Percentiles rank a stretch among this genome's conserved stretches.
Conservation (phyloP, 2,113 vertebrate genomes). For the Loxodonta africana region DNA sequence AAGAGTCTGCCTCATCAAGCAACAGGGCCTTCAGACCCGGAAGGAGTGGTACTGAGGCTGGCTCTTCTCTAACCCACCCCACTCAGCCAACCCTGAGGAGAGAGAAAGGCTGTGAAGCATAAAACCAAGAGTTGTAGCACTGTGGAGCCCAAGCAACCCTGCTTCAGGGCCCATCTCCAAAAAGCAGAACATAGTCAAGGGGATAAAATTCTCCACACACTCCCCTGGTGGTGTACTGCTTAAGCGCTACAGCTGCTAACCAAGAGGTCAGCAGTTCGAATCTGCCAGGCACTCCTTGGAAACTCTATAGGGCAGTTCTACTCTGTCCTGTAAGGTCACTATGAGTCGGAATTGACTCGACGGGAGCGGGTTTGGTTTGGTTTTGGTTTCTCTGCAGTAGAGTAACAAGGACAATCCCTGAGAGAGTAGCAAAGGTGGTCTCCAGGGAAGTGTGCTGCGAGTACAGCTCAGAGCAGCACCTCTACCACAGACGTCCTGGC, state of each 20-base stretch:
- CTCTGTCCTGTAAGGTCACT: too few relatives aligned
- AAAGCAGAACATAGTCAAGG: not conserved
- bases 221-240: too few relatives aligned
- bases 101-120: not conserved
- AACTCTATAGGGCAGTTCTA: too few relatives aligned
- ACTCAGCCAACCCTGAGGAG: not conserved
- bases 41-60: fast-evolving
- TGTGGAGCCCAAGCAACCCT: not conserved
- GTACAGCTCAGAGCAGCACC: not conserved
- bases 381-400: not conserved
- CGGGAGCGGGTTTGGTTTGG: too few relatives aligned
- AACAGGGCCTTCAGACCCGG: not conserved
- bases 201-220: not conserved
- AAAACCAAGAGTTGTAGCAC: not conserved
- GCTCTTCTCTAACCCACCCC: not conserved
- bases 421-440: not conserved
- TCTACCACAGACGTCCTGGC: not conserved
- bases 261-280: too few relatives aligned
- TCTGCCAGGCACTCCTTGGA: too few relatives aligned
- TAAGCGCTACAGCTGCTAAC: too few relatives aligned
- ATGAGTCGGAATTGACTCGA: too few relatives aligned
- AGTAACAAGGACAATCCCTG: not conserved
- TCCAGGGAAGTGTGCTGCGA: not conserved
- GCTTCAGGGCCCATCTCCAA: not conserved
- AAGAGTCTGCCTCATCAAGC: not conserved